Evolutionary conservation across 2,888 invertebrate genomes (phyloP).

Genomic region (Hyposoter dolosus): DNA sequence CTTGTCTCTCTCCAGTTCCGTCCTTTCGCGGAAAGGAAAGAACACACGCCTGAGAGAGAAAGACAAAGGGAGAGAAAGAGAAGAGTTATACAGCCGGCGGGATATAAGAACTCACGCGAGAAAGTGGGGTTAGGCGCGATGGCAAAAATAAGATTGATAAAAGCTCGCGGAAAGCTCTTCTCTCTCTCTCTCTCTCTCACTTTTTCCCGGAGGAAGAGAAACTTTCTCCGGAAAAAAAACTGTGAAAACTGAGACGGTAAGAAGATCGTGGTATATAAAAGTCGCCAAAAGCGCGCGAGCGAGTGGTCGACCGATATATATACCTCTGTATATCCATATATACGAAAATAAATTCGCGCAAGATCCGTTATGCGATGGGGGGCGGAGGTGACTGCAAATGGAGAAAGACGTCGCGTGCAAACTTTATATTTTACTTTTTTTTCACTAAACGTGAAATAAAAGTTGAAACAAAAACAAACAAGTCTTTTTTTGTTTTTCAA

Average conservation of each 20-base stretch:
- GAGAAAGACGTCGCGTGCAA: background rate
- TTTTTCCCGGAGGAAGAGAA: constrained; percentile 44
- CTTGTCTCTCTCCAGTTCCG: constrained; percentile 69
- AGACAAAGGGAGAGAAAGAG: constrained; percentile 52
- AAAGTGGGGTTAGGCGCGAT: constrained; percentile 58
- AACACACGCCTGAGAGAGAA: constrained; percentile 41
- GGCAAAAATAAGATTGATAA: constrained; percentile 74
- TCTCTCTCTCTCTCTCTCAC: constrained; percentile 8
- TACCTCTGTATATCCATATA: constrained; percentile 9
- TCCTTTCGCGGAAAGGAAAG: constrained; percentile 65
- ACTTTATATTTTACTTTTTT: constrained; percentile 7
- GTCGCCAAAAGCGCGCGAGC: constrained; percentile 57
- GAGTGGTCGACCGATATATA: constrained; percentile 53
- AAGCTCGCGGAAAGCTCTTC: constrained; percentile 67
- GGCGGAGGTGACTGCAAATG: constrained; percentile 22
- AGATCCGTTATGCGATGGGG: background rate
- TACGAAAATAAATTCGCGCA: constrained; percentile 8
- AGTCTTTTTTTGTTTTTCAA: background rate
- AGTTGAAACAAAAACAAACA: background rate
- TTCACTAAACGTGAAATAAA: background rate
- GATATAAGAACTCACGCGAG: constrained; percentile 22
- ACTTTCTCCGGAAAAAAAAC: constrained; percentile 68
- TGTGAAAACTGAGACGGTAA: constrained; percentile 60
- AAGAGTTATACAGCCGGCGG: constrained; percentile 39
- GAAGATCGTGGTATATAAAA: constrained; percentile 60